A percentile compares a stretch with the other conserved stretches of the same genome.
These are phyloP conservation scores for Cebidichthys violaceus DNA, from an alignment of 2,113 vertebrate genomes.

Conservation along the genomic window DNA sequence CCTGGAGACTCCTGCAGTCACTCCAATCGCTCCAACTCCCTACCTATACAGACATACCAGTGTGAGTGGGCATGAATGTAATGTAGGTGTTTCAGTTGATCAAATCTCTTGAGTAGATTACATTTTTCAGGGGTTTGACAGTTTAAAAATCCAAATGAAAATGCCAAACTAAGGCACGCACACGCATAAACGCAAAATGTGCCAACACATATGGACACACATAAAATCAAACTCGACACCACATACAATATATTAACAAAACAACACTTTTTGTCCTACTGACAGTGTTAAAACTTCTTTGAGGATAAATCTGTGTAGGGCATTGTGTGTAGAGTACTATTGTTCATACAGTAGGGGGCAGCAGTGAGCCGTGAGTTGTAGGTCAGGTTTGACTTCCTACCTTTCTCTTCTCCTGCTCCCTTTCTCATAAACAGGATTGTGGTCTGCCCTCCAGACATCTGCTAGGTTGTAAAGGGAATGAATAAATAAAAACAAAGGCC, in stretches of 20 bases:
- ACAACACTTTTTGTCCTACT: background rate
- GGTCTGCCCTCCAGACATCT: conserved; percentile 84
- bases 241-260: conserved; percentile 22
- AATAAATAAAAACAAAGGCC: conserved; percentile 83
- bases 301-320: background rate
- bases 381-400: conserved; percentile 31
- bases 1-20: conserved; percentile 73
- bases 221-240: conserved; percentile 31
- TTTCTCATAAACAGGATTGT: conserved; percentile 79
- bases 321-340: background rate
- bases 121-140: conserved; percentile 29
- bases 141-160: conserved; percentile 3
- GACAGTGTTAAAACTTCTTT: conserved; percentile 15
- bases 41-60: conserved; percentile 14
- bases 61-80: conserved; percentile 39
- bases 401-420: conserved; percentile 42
- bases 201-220: background rate
- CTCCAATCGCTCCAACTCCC: conserved; percentile 48
- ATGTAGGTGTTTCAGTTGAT: conserved; percentile 51
- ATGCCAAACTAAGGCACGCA: conserved; percentile 34
- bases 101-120: conserved; percentile 20
- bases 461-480: conserved; percentile 81
- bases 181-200: background rate
- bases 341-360: conserved; percentile 78
- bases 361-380: conserved; percentile 72